Evolutionary conservation across 2,113 vertebrate genomes (phyloP).

Genomic region (Cardinalis cardinalis): DNA sequence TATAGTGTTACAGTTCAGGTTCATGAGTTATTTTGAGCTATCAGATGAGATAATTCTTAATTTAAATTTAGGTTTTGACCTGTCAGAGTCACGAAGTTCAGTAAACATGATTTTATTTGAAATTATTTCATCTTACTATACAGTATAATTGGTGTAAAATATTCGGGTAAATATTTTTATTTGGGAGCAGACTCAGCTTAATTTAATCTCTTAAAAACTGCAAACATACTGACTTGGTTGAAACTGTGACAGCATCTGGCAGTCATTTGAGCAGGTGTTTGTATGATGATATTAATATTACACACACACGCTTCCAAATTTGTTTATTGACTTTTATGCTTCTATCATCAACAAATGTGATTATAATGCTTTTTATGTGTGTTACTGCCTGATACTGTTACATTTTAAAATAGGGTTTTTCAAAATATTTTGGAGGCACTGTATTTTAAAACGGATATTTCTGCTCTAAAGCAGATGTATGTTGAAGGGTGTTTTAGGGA

Average conservation of each 20-base stretch:
- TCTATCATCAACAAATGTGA: neutral
- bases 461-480: neutral
- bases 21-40: neutral
- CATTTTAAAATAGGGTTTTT: neutral
- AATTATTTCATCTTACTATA: neutral
- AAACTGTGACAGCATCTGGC: slow-evolving; percentile 7
- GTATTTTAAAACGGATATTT: neutral
- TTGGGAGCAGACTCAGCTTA: neutral
- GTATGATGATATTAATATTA: neutral
- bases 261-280: slow-evolving; percentile 17
- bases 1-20: neutral
- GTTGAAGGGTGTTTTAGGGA: neutral
- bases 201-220: neutral
- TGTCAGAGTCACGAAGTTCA: neutral
- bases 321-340: neutral
- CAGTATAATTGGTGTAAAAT: neutral
- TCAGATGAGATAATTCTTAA: neutral
- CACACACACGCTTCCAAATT: neutral
- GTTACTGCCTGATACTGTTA: neutral
- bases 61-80: neutral
- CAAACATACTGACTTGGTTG: neutral
- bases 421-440: neutral
- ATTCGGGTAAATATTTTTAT: neutral
- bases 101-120: neutral
- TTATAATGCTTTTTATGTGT: neutral